A percentile compares a stretch with the other conserved stretches of the same genome.
Conservation (phyloP, 2,797 vertebrate species). For the Knipowitschia caucasica region DNA sequence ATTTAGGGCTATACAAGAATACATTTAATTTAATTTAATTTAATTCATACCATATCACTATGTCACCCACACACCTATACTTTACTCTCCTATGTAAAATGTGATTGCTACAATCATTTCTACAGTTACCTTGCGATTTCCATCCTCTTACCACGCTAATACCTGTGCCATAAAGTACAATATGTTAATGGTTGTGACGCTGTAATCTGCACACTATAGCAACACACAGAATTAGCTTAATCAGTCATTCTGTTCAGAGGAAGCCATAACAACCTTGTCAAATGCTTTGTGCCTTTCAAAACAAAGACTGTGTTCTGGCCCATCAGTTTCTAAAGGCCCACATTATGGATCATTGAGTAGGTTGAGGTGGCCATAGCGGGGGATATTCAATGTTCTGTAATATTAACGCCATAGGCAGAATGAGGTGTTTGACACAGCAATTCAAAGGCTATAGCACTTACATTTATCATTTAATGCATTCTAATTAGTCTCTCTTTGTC, state of each 20-base stretch:
- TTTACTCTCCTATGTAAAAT: neutral
- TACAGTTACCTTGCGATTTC: no score
- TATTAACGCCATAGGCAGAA: conserved; percentile 57
- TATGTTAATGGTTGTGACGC: neutral
- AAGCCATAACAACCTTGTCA: conserved; percentile 77
- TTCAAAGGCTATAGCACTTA: conserved; percentile 39
- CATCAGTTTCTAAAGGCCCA: conserved; percentile 77
- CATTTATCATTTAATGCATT: conserved; percentile 69
- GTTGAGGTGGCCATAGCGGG: conserved; percentile 68
- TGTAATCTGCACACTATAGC: conserved; percentile 4
- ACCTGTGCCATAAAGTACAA: neutral
- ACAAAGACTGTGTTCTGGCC: conserved; percentile 75
- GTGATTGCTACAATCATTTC: no score
- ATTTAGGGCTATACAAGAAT: no score
- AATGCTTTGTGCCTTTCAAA: conserved; percentile 72
- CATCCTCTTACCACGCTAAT: neutral
- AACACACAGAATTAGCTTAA: conserved; percentile 59
- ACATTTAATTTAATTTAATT: no score
- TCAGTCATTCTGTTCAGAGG: conserved; percentile 53
- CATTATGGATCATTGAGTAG: conserved; percentile 73
- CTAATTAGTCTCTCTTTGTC: conserved; percentile 72
- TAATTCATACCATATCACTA: no score
- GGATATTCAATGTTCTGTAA: conserved; percentile 56
- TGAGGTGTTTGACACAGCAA: conserved; percentile 58
- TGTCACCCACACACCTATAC: neutral